Conservation (phyloP, 2,888 invertebrate genomes). For the Watsonalla cultraria region DNA sequence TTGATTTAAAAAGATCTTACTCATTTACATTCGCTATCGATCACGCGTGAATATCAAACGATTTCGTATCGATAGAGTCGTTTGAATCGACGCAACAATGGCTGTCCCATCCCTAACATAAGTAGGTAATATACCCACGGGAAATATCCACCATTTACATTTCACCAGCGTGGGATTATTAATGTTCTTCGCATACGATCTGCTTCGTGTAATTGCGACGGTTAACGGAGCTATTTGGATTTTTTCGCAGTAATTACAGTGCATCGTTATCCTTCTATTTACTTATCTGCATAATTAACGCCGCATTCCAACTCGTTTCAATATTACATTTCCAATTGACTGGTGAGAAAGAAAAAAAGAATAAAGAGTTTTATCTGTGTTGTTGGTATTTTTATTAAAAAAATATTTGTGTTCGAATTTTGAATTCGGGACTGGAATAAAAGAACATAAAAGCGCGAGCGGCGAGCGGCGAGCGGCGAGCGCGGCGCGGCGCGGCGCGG, state of each 20-base stretch:
- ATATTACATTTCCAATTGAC: background rate
- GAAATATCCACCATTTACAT: background rate
- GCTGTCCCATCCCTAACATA: background rate
- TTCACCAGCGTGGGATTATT: background rate
- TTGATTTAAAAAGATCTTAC: too few relatives aligned
- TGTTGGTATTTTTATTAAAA: too few relatives aligned
- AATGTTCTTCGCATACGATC: background rate
- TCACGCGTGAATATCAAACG: background rate
- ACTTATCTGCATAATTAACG: background rate
- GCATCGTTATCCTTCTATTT: background rate
- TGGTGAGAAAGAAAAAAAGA: too few relatives aligned
- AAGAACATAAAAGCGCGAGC: constrained; percentile 15
- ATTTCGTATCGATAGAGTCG: background rate
- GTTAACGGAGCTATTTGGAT: background rate
- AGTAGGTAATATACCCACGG: background rate
- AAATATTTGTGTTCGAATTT: constrained; percentile 10
- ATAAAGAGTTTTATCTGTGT: too few relatives aligned
- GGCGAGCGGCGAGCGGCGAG: constrained; percentile 20
- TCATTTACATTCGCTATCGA: background rate
- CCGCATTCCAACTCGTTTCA: background rate
- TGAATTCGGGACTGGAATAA: constrained; percentile 11
- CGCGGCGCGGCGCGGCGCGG: constrained; percentile 24
- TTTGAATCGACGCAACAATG: background rate
- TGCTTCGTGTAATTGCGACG: background rate
- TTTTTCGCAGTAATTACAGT: background rate